Evolutionary conservation across 2,797 vertebrate species (phyloP).

Genomic region (Cichlasoma orientale): DNA sequence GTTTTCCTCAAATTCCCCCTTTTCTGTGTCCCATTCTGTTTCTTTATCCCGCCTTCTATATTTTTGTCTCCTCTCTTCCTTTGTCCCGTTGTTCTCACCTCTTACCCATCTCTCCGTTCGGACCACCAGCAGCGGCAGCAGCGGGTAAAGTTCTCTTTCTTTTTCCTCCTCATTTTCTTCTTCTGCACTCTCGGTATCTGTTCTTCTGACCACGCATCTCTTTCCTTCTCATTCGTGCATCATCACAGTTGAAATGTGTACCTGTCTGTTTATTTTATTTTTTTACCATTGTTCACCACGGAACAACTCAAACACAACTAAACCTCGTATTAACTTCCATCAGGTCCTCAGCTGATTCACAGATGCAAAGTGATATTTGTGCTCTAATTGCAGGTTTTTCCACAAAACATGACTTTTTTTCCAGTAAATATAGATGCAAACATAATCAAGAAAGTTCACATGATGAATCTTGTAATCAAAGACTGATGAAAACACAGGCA

Average conservation of each 20-base stretch:
- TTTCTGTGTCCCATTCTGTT: constrained; percentile 62
- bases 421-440: neutral
- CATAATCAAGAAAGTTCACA: neutral
- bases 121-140: constrained; percentile 81
- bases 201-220: constrained; percentile 68
- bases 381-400: neutral
- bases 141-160: constrained; percentile 84
- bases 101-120: constrained; percentile 80
- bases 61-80: constrained; percentile 50
- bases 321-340: constrained; percentile 33
- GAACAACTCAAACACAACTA: constrained; percentile 54
- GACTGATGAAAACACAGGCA: neutral
- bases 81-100: constrained; percentile 66
- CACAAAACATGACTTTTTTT: neutral
- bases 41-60: constrained; percentile 68
- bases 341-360: constrained; percentile 17
- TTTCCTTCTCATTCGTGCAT: constrained; percentile 63
- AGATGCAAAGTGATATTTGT: neutral
- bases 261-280: constrained; percentile 53
- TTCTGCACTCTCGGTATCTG: constrained; percentile 64
- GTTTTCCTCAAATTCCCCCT: constrained; percentile 65
- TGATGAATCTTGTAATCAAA: neutral
- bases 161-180: constrained; percentile 59
- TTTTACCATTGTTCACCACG: constrained; percentile 63
- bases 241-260: constrained; percentile 55